A percentile compares a stretch with the other conserved stretches of the same genome.
These are phyloP conservation scores for Eremophila alpestris DNA, from an alignment of 2,797 vertebrate genomes.

Conservation along the genomic window DNA sequence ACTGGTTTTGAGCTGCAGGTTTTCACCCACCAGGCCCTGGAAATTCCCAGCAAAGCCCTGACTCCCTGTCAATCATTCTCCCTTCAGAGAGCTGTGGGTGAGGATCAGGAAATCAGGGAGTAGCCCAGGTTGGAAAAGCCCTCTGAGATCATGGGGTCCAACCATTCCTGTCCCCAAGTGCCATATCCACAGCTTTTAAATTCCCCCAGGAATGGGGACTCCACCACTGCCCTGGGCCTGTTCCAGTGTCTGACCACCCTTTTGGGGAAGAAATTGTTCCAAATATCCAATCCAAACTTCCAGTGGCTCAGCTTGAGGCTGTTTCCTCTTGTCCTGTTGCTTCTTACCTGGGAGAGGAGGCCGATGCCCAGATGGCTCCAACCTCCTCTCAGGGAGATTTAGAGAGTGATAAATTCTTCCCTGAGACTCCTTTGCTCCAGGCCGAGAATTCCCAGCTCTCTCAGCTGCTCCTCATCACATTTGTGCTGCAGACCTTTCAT, in stretches of 20 bases:
- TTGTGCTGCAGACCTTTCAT: background rate
- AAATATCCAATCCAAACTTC: background rate
- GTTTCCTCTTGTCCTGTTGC: background rate
- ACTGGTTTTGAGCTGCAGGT: background rate
- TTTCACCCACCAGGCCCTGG: background rate
- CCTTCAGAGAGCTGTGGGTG: background rate
- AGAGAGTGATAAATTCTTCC: background rate
- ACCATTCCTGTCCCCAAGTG: accelerated
- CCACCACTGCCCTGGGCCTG: background rate
- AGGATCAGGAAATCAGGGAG: background rate
- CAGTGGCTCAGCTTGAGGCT: background rate
- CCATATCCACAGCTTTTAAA: background rate
- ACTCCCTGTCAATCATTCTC: background rate
- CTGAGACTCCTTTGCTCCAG: background rate
- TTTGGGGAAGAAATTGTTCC: background rate
- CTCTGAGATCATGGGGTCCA: background rate
- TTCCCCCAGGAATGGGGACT: background rate
- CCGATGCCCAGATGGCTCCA: accelerated
- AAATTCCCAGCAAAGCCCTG: background rate
- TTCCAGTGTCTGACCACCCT: background rate
- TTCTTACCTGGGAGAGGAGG: background rate
- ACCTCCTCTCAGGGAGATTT: accelerated
- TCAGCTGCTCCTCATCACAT: background rate
- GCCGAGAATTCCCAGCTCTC: background rate
- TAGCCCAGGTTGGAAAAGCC: background rate